A percentile compares a stretch with the other conserved stretches of the same genome.
Evolutionary conservation across 2,888 invertebrate species (phyloP).

Genomic region (Archaeoteleia sp.): DNA sequence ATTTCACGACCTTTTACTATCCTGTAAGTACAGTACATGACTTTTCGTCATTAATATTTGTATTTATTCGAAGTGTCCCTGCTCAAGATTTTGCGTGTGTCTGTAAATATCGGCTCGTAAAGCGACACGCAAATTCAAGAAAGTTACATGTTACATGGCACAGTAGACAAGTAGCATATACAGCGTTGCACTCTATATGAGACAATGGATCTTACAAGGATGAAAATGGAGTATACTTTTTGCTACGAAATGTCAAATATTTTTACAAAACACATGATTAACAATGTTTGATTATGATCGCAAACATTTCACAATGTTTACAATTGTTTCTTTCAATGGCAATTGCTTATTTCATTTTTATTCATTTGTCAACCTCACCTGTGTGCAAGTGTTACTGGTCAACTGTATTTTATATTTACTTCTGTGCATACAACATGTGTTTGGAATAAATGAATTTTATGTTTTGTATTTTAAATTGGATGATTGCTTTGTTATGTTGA

Average conservation of each 20-base stretch:
- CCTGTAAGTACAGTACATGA: constrained; percentile 79
- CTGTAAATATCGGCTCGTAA: too few species aligned
- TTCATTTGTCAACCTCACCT: too few species aligned
- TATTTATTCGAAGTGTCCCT: constrained; percentile 4
- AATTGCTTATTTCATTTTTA: not conserved
- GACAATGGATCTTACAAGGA: constrained; percentile 6
- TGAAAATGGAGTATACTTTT: constrained; percentile 7
- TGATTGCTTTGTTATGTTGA: too few species aligned
- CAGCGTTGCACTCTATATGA: not conserved
- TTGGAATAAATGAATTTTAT: too few species aligned
- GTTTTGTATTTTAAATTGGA: too few species aligned
- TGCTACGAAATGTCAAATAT: not conserved
- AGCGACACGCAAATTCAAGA: too few species aligned
- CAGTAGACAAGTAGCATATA: not conserved
- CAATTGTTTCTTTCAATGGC: not conserved
- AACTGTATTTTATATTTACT: too few species aligned
- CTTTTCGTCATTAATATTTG: constrained; percentile 9
- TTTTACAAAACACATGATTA: not conserved
- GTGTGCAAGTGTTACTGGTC: too few species aligned
- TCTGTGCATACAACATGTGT: too few species aligned
- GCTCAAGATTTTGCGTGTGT: too few species aligned
- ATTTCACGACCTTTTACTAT: constrained; percentile 92
- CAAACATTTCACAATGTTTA: not conserved
- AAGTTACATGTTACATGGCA: too few species aligned
- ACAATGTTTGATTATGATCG: not conserved